Percentiles rank a stretch among this genome's conserved stretches.
Conservation (phyloP, 1,140 invertebrate species). For the Lucilia sericata region DNA sequence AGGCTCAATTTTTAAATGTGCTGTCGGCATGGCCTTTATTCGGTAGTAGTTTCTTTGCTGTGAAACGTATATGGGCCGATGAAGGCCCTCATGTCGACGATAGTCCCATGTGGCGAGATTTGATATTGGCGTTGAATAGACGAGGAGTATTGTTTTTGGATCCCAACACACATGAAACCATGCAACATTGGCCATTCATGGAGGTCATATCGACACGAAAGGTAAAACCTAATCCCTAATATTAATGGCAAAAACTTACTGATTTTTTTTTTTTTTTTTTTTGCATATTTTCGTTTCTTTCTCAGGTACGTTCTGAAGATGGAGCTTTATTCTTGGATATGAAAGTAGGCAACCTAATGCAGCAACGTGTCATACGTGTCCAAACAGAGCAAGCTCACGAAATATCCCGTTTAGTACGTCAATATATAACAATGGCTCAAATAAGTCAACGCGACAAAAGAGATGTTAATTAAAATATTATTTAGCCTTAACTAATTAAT, state of each 20-base stretch:
- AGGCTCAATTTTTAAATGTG: constrained; percentile 74
- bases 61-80: constrained; percentile 80
- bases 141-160: constrained; percentile 95
- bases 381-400: constrained; percentile 97
- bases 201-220: constrained; percentile 97
- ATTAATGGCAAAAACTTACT: neutral
- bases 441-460: constrained; percentile 71
- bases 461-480: constrained; percentile 57
- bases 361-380: constrained; percentile 93
- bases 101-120: constrained; percentile 81
- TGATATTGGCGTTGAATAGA: constrained; percentile 93
- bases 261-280: neutral
- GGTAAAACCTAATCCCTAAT: constrained; percentile 70
- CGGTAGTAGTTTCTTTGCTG: constrained; percentile 97
- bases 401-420: constrained; percentile 93
- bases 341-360: constrained; percentile 96
- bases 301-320: constrained; percentile 84
- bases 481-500: constrained; percentile 1
- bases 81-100: constrained; percentile 67
- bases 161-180: constrained; percentile 89
- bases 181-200: constrained; percentile 91
- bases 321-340: constrained; percentile 95
- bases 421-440: constrained; percentile 93
- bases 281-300: neutral
- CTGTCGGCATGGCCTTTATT: constrained; percentile 95